Conservation (phyloP, 1,140 invertebrate species). For the Drosophila cardini region DNA sequence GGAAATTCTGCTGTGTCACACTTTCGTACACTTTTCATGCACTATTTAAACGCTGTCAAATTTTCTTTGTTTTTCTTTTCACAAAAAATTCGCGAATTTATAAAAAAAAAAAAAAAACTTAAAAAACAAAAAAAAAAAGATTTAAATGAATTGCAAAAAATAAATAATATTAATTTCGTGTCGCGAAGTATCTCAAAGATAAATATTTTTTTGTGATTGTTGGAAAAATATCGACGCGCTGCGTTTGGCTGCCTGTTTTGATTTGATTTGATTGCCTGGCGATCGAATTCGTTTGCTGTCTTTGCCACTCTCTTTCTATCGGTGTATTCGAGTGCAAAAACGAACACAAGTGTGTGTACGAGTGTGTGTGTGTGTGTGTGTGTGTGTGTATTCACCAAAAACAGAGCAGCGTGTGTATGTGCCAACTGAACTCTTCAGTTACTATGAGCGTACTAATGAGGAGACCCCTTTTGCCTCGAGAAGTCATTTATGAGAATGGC, state of each 20-base stretch:
- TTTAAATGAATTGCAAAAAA: too few relatives aligned
- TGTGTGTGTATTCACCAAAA: slow-evolving; percentile 28
- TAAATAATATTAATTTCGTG: slow-evolving; percentile 9
- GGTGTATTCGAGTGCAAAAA: background rate
- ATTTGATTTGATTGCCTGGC: slow-evolving; percentile 68
- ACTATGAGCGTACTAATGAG: slow-evolving; percentile 78
- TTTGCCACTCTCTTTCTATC: slow-evolving; percentile 39
- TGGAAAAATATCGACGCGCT: slow-evolving; percentile 65
- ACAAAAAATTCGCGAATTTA: too few relatives aligned
- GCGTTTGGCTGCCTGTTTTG: slow-evolving; percentile 71
- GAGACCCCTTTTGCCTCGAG: slow-evolving; percentile 33
- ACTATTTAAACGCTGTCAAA: background rate
- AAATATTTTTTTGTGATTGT: slow-evolving; percentile 24
- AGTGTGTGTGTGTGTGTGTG: too few relatives aligned
- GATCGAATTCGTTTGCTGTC: slow-evolving; percentile 52
- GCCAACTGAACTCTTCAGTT: slow-evolving; percentile 68
- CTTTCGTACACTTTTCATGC: background rate
- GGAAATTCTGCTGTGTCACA: slow-evolving; percentile 43
- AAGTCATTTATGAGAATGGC: slow-evolving; percentile 21
- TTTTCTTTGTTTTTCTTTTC: background rate
- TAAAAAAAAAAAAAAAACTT: slow-evolving; percentile 5
- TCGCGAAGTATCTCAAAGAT: slow-evolving; percentile 12
- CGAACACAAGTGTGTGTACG: too few relatives aligned
- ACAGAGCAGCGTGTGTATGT: slow-evolving; percentile 23
- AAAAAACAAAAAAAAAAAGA: background rate